Percentiles rank a stretch among this genome's conserved stretches.
Evolutionary conservation across 2,113 vertebrate genomes (phyloP).

Genomic region (Nibea coibor): DNA sequence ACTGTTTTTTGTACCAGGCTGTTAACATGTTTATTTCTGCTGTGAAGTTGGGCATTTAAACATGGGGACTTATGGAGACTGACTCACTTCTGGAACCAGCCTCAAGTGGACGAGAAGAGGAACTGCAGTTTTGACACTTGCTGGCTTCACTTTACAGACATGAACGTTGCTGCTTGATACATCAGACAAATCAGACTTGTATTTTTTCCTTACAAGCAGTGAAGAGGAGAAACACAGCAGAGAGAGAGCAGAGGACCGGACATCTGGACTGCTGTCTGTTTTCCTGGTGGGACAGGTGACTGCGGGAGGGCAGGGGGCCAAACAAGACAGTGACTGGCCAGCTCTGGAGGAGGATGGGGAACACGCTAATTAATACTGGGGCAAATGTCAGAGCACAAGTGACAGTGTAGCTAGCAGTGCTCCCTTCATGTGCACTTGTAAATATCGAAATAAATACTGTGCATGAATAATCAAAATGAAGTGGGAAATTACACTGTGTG

Average conservation of each 20-base stretch:
- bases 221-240: background rate
- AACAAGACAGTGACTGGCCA: slow-evolving; percentile 15
- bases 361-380: slow-evolving; percentile 7
- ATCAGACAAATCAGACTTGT: background rate
- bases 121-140: too few species aligned
- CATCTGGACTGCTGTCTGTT: slow-evolving; percentile 28
- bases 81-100: too few species aligned
- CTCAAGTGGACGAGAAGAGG: too few species aligned
- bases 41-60: too few species aligned
- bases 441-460: background rate
- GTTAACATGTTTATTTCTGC: too few species aligned
- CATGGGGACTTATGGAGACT: too few species aligned
- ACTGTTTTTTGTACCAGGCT: too few species aligned
- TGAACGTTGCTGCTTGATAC: too few species aligned
- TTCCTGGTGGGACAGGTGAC: slow-evolving; percentile 21
- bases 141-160: too few species aligned
- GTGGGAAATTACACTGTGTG: background rate
- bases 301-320: slow-evolving; percentile 25
- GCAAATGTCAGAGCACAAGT: slow-evolving; percentile 1
- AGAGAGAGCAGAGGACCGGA: background rate
- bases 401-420: background rate
- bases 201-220: background rate
- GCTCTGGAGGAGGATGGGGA: background rate
- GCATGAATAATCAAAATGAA: background rate
- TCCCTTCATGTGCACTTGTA: background rate